phyloP scores from a whole-genome alignment of 2,797 vertebrate genomes.

The Buceros bicornis region DNA sequence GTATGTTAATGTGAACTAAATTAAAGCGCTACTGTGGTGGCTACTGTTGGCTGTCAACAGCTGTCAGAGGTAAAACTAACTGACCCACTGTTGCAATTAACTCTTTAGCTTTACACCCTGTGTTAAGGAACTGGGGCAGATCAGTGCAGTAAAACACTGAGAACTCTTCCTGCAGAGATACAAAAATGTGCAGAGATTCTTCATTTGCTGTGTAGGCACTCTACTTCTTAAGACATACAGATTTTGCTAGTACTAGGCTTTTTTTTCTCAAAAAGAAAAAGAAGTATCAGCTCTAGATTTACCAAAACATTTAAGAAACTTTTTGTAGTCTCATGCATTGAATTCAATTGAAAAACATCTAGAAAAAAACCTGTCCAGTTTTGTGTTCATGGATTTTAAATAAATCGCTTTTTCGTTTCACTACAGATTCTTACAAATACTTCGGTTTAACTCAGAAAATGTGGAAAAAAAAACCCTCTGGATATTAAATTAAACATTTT shows the following conservation, averaged over 20 bases:
- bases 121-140: not conserved
- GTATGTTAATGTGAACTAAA: not conserved
- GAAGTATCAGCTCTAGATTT: not conserved
- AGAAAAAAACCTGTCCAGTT: not conserved
- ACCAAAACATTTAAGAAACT: not conserved
- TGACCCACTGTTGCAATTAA: not conserved
- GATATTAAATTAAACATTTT: not conserved
- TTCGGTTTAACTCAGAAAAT: not conserved
- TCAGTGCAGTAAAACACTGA: not conserved
- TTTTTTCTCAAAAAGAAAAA: not conserved
- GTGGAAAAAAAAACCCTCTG: not conserved
- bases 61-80: not conserved
- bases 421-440: not conserved
- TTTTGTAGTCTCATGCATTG: not conserved
- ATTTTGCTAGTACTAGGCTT: not conserved
- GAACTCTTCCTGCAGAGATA: not conserved
- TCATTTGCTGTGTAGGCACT: not conserved
- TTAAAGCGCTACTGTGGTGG: not conserved
- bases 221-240: rapidly evolving
- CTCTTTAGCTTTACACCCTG: not conserved
- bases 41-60: not conserved
- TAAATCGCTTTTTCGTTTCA: not conserved
- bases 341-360: not conserved
- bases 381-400: not conserved
- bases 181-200: not conserved